Base-by-base conservation (phyloP, 2,888 invertebrate species). In the Drosophila yooni region DNA sequence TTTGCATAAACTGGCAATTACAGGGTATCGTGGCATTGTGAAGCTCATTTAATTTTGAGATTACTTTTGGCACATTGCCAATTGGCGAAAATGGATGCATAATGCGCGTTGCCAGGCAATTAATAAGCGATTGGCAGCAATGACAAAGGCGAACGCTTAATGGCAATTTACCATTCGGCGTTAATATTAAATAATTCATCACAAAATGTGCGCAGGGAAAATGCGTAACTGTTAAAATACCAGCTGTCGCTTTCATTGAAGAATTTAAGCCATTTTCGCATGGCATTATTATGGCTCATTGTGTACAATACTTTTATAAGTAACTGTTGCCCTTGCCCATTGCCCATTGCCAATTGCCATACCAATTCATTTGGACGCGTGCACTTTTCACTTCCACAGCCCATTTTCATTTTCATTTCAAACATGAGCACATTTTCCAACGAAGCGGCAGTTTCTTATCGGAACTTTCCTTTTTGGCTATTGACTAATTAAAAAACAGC, bases 401-500 rank as follows among this genome's bases (percentile, higher is more conserved):
- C 79, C 70, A 79, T 87, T 85, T 79, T 79, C 58, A 36, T 53
- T 53, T 53, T 53, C 13, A 63, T 63, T 72, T 73, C 57, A 52
- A 13, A 56, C n/a, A 51, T 15, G 40, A 43, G 46, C 58, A 27
- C 46, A 59, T 74, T 68, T 56, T 50, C 52, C 68, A 69, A 63
- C 77, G 66, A 70, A 70, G 74, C 60, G 79, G 66, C 78, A 69
- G 56, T 81, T 80, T 63, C 79, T 83, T 81, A 77, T 79, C 81
- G 79, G 64, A 50, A 73, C 77, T 72, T 82, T 70, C 62, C 72
- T 69, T 76, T 73, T 61, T 52, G 78, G 69, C 88, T 88, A 86
- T 86, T 86, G 85, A 86, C 85, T 89, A 86, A 86, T 86, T 86
- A 89, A 89, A 85, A 89, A 79, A 79, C 66, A 82, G 64, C 63